Evolutionary conservation across 2,113 vertebrate species (phyloP), one percentile per base, ranked within the genome.

Genomic region (Perca fluviatilis): DNA sequence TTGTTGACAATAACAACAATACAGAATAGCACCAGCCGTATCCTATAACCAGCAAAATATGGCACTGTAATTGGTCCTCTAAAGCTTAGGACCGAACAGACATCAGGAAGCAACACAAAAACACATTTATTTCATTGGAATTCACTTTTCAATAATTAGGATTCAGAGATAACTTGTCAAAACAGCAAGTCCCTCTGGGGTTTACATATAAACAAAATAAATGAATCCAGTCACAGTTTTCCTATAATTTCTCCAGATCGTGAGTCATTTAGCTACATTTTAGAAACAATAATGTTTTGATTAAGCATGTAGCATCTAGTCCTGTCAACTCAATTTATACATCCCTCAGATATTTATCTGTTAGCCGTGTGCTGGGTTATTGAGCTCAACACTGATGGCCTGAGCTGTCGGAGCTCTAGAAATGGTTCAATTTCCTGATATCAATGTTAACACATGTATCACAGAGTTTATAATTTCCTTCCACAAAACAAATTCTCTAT

Each of bases 371-470:
- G 49, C 5, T 33, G 4, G 8, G 21, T 80, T 66, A 51, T 49
- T 60, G 54, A 74, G 53, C 43, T 67, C 51, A 60, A 0, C 21
- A 50, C 50, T 56, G 50, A 58, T 19, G 7, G 27, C 51, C 40
- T 47, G 25, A 46, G 33, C 66, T 54, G 30, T 27, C 49, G 46
- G 40, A 80, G 69, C 19, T 65, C 30, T 25, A 65, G 68, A 21
- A 25, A 66, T 60, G n/a, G 1, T 61, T 67, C 30, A 74, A 61
- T 74, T 81, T 74, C 71, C 79, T 81, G 63, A 46, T 19, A 46
- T 30, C 18, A 67, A 46, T 19, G 23, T 53, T 40, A 23, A 53
- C 5, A 74, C 13, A 67, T 68, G 6, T 7, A 61, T 61, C 19
- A 61, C 21, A 12, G 25, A 16, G 27, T 61, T 67, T 18, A 74